phyloP scores from a whole-genome alignment of 2,797 vertebrate genomes.

The Hippopotamyrus pictus region DNA sequence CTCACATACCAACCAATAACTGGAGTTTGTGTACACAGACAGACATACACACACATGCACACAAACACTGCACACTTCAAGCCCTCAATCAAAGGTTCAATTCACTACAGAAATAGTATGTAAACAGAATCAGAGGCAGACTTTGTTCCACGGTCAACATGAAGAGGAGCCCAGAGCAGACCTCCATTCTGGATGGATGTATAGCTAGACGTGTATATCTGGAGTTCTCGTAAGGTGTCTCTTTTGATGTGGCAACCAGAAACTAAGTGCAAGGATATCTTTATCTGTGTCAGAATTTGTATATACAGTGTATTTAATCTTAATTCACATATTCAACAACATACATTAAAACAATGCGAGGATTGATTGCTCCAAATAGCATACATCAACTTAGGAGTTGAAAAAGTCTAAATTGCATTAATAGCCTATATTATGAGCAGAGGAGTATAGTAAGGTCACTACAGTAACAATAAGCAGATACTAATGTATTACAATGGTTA shows the following conservation, averaged over 20 bases:
- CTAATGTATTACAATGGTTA: neutral
- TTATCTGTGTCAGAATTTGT: neutral
- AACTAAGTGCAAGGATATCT: neutral
- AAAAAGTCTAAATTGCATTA: neutral
- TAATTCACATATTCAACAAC: neutral
- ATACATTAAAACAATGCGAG: neutral
- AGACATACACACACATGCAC: conserved; percentile 9
- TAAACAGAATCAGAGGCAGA: conserved; percentile 18
- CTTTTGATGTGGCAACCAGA: neutral
- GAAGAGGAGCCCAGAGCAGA: neutral
- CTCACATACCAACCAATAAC: conserved; percentile 5
- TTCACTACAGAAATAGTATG: conserved; percentile 25
- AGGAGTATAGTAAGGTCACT: neutral
- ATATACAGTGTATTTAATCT: neutral
- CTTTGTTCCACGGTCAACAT: neutral
- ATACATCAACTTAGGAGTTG: neutral
- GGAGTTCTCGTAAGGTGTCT: conserved; percentile 8
- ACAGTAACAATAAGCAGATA: neutral
- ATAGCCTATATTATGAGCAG: neutral
- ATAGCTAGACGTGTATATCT: neutral
- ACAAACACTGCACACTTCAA: conserved; percentile 16
- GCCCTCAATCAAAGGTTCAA: conserved; percentile 18
- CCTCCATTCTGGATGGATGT: neutral
- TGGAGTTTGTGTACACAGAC: conserved; percentile 9
- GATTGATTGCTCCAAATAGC: neutral